Evolutionary conservation across 2,888 invertebrate genomes (phyloP).

Genomic region (Sarcophaga caerulescens): DNA sequence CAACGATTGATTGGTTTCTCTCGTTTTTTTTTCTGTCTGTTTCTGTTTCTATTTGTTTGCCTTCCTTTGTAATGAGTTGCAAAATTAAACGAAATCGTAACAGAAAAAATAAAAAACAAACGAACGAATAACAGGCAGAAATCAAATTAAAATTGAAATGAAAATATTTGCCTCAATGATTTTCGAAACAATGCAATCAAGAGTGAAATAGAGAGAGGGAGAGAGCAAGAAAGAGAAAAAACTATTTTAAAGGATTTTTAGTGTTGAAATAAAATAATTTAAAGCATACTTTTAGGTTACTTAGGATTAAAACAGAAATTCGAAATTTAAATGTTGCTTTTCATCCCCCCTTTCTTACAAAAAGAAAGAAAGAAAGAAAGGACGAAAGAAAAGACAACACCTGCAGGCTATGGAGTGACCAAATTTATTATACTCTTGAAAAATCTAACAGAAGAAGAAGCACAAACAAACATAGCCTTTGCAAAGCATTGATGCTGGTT

Average conservation of each 20-base stretch:
- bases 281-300: no score
- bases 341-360: no score
- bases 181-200: constrained; percentile 15
- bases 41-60: no score
- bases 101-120: not conserved
- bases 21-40: not conserved
- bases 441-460: no score
- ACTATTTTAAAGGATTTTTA: no score
- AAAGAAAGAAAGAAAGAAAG: no score
- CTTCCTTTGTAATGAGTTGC: constrained; percentile 19
- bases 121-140: not conserved
- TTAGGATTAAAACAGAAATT: no score
- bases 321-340: no score
- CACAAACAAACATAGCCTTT: no score
- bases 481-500: no score
- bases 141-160: constrained; percentile 26
- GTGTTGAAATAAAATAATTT: no score
- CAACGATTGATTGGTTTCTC: constrained; percentile 52
- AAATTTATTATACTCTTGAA: constrained; percentile 12
- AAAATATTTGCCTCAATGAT: constrained; percentile 52
- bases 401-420: constrained; percentile 47
- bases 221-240: no score
- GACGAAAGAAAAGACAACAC: not conserved
- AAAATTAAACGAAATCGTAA: not conserved
- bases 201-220: not conserved